A percentile compares a stretch with the other conserved stretches of the same genome.
These are phyloP conservation scores for Trichomalopsis sarcophagae DNA, from an alignment of 1,140 invertebrate species.

Conservation along the genomic window DNA sequence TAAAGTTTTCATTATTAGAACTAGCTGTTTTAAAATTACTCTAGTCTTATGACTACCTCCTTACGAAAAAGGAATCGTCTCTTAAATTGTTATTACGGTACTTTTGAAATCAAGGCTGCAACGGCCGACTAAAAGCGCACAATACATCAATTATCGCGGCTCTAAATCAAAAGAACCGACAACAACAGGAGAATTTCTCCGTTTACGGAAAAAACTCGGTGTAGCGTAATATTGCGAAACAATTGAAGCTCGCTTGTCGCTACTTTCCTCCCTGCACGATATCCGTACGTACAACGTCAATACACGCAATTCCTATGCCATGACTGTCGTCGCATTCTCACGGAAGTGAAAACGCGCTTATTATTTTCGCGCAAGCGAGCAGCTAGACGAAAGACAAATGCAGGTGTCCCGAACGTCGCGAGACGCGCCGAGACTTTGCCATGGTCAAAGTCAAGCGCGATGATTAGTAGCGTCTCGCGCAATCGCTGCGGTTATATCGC, in stretches of 20 bases:
- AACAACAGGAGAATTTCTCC: neutral
- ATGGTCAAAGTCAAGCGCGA: conserved; percentile 47
- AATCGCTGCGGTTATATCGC: neutral
- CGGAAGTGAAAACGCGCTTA: conserved; percentile 44
- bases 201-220: neutral
- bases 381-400: conserved; percentile 18
- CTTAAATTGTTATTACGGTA: neutral
- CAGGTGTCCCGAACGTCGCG: conserved; percentile 31
- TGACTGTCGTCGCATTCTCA: conserved; percentile 28
- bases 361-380: conserved; percentile 7
- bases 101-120: neutral
- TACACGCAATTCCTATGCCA: conserved; percentile 3
- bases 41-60: neutral
- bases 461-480: neutral
- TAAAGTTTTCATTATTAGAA: neutral
- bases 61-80: neutral
- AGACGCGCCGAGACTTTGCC: conserved; percentile 26
- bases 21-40: neutral
- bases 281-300: neutral
- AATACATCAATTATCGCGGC: neutral
- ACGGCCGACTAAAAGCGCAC: neutral
- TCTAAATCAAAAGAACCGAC: neutral
- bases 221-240: neutral
- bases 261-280: neutral
- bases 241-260: neutral